Base-by-base conservation (phyloP, 2,113 vertebrate species). In the Calidris pygmaea region DNA sequence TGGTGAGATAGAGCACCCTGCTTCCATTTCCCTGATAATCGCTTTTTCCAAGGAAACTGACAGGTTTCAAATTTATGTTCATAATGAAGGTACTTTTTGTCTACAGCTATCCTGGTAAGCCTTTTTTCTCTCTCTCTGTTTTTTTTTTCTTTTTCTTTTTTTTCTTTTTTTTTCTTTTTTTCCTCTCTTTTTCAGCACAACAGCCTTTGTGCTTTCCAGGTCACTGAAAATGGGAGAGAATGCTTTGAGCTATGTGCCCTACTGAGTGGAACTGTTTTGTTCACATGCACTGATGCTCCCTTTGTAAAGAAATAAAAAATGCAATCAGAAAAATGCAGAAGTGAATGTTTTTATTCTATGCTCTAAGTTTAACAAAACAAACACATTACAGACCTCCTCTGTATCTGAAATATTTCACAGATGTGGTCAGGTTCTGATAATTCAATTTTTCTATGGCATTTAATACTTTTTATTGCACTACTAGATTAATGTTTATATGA, bases 221-320 rank as follows among this genome's bases (percentile, higher is more conserved):
- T 97, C 97, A 98, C 77, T 96, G 88, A 94, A 97, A 98, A 97
- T 80, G 91, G 90, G 81, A 97, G 93, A 95, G 88, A 97, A 94
- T 85, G 94, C 94, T 97, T 73, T 95, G 73, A 98, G 96, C 91
- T 95, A 91, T 91, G 72, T 94, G 83, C 63, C 94, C 81, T 96
- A 87, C 94, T 94, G 83, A 97, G 94, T 96, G 89, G 70, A 97
- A 91, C 56, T 75, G 45, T 90, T 97, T 95, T 96, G 86, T 96
- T 98, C 96, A 85, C 73, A 95, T 73, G 68, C 67, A 91, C 50
- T 76, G 82, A 81, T 92, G 94, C 32, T 80, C 50, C 58, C 45
- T 94, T 90, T 94, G 73, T 59, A 91, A 84, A 94, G 71, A 93
- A 92, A 35, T 77, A 87, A 94, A 90, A 80, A 87, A 67, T 53